Base-by-base conservation (phyloP, 1,140 invertebrate species). In the Parapsyche elsis region DNA sequence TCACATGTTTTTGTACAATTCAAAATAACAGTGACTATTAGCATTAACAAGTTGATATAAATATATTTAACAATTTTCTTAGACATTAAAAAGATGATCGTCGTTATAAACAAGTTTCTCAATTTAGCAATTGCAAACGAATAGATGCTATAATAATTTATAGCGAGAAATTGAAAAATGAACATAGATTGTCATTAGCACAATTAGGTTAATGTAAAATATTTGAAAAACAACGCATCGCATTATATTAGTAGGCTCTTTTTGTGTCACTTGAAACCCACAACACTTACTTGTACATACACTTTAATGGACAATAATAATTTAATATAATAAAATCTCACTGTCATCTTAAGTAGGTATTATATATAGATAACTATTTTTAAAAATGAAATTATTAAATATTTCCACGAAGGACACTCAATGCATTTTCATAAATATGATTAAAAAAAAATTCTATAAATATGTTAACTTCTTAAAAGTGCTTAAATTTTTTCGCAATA, bases 151-250 rank as follows among this genome's bases (percentile, higher is more conserved):
- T 61, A 61, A n/a, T n/a, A n/a, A n/a, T n/a, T 19, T 53, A 61
- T 61, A 61, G 16, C 57, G 19, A 19, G 5, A 19, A 61, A 19
- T 61, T 61, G 57, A 67, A 67, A 67, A 19, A 26, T 67, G 21
- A 67, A 67, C 64, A 67, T 26, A 67, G 64, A 67, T 67, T 67
- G 64, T 67, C 64, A 67, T 67, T 19, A 67, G 64, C 64, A 67
- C 64, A 67, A 26, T 67, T 26, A 67, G 24, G 12, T 67, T 67
- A 26, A 12, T 67, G 14, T 30, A 19, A 61, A 61, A 19, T 26
- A 26, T 26, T 23, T 67, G 24, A 67, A 10, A 67, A 67, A 67
- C 64, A 23, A 67, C 10, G 49, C 16, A 16, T 53, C 49, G 49
- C 49, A 53, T 12, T 53, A 5, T 14, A 53, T 53, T 23, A 67